phyloP scores from a whole-genome alignment of 2,888 invertebrate genomes.

The Smittia aterrima region DNA sequence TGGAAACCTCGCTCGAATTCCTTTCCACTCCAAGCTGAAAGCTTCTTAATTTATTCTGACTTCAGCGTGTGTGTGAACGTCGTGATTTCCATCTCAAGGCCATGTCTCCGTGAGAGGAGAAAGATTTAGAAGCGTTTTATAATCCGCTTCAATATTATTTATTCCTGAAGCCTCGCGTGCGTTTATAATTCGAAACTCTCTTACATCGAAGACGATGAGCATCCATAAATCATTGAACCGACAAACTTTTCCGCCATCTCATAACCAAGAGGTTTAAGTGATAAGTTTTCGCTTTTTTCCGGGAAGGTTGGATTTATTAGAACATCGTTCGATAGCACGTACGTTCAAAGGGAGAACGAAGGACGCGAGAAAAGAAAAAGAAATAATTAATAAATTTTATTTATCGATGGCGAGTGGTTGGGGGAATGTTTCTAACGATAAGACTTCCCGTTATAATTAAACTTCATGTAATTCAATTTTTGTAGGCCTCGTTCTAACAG shows the following conservation, averaged over 20 bases:
- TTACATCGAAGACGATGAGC: background rate
- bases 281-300: background rate
- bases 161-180: background rate
- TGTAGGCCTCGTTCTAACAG: conserved; percentile 25
- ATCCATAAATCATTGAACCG: background rate
- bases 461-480: background rate
- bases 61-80: too few relatives aligned
- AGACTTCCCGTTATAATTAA: background rate
- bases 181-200: background rate
- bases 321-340: background rate
- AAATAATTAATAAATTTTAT: background rate
- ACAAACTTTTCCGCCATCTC: background rate
- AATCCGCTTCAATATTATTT: background rate
- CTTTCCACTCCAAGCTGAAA: too few relatives aligned
- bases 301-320: background rate
- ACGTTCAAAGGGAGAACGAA: background rate
- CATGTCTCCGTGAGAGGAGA: too few relatives aligned
- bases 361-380: too few relatives aligned
- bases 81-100: too few relatives aligned
- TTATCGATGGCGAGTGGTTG: background rate
- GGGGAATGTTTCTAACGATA: background rate
- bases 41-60: too few relatives aligned
- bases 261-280: background rate
- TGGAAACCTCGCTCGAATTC: too few relatives aligned
- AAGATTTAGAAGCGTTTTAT: too few relatives aligned